These are phyloP conservation scores for Nycticebus coucang DNA, from an alignment of 2,113 vertebrate species.

Conservation along the genomic window DNA sequence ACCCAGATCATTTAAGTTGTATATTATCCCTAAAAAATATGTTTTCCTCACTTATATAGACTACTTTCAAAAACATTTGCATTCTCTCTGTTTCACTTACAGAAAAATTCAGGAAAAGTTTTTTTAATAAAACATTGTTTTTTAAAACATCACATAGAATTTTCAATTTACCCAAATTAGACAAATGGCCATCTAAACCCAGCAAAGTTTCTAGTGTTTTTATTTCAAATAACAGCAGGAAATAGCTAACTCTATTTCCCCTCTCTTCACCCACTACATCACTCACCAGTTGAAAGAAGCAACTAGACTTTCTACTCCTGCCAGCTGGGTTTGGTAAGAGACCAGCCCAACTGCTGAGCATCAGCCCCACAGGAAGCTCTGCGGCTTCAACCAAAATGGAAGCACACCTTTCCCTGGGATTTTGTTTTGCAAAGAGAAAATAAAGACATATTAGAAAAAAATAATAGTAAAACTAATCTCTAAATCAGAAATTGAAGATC, in stretches of 20 bases:
- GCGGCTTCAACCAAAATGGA: background rate
- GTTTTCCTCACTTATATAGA: background rate
- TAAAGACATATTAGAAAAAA: background rate
- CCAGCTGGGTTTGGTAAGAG: background rate
- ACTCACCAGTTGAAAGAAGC: slow-evolving; percentile 6
- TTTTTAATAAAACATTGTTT: background rate
- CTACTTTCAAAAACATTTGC: background rate
- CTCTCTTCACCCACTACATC: background rate
- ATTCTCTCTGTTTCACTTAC: background rate
- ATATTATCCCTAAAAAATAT: background rate
- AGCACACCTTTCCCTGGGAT: background rate
- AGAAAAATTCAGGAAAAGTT: background rate
- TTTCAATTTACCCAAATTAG: background rate
- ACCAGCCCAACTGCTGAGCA: background rate
- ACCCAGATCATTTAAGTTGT: background rate
- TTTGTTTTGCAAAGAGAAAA: slow-evolving; percentile 56
- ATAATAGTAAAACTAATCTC: background rate
- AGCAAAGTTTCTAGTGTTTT: background rate
- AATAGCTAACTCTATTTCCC: background rate
- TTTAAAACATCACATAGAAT: background rate
- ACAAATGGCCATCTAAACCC: slow-evolving; percentile 2
- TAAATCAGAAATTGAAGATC: background rate
- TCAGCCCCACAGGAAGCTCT: background rate
- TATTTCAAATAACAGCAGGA: slow-evolving; percentile 22
- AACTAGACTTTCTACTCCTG: background rate